Evolutionary conservation across 2,888 invertebrate genomes (phyloP), one percentile per base, ranked within the genome.

Genomic region (Deroplatys truncata): DNA sequence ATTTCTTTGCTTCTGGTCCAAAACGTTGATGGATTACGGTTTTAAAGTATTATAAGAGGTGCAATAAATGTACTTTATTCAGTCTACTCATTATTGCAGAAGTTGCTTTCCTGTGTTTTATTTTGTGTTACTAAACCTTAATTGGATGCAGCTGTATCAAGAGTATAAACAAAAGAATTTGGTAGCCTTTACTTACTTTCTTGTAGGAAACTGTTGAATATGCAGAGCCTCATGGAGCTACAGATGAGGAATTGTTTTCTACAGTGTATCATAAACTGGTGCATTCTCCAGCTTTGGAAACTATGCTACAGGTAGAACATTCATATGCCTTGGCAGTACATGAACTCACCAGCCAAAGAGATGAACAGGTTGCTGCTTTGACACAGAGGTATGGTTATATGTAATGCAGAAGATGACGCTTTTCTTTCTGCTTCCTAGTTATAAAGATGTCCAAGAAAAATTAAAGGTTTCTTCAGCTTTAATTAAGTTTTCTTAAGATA

Each of bases 301-400:
- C 97, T 0, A 97, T 99, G 92, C 94, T 99, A 29, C 97, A 97
- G 92, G 96, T 98, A 82, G 98, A 99, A 93, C 97, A 98, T 92
- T 96, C 96, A 25, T 98, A 98, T 93, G 98, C 98, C 0, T 95
- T 96, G 92, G 96, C 96, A 83, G 97, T 98, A 28, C 95, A 96
- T 89, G 96, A 96, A 92, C 96, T 97, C 92, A 95, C 96, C 85
- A 94, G 96, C 90, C 95, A 96, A 91, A 96, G 97, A 92, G 96
- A 97, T 92, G 95, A 95, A 72, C 96, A 97, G 92, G 96, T 97
- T 31, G 94, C 95, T 90, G 94, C 95, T 88, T 93, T 98, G 8
- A 97, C 97, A 56, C 95, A 96, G 91, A 95, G 94, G 96, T 94
- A 92, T 92, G 92, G 92, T 90, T 43, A 43, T 43, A 7, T 13